Base-by-base conservation (phyloP, 2,888 invertebrate species). In the Neuroscelio doddi region DNA sequence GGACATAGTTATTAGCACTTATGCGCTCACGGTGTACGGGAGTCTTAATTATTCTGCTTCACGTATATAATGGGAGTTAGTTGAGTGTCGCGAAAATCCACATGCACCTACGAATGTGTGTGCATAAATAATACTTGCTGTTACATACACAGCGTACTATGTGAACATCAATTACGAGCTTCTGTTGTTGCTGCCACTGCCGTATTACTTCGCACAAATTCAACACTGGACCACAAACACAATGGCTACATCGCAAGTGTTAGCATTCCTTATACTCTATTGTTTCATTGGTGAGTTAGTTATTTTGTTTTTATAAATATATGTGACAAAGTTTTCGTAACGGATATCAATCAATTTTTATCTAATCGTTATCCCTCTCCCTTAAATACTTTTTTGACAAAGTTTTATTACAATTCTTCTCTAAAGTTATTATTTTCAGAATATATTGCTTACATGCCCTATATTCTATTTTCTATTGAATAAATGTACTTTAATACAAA, bases 231-330 rank as follows among this genome's bases (percentile, higher is more conserved):
- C 32, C 50, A 55, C 36, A 15, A 41, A 41, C 74, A 76, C 64
- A 70, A 80, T 80, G 80, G 72, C 70, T 66, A 57, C 69, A 56
- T 68, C 69, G 62, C 66, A 70, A 70, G 69, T 68, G 55, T 64
- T 73, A 42, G 65, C 72, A 30, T 64, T 78, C 63, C 70, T 81
- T 58, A 66, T 80, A 68, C 71, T 80, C 64, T 76, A 70, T 70
- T 78, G 72, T 69, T 71, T 71, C 51, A 70, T 80, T 69, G 81
- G 81, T 81, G 75, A 81, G 81, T 81, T 63, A 21, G 34, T 56
- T 30, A 3, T 9, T 30, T 30, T 9, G 30, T 30, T 9, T 10
- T 10, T 10, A 3, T 9, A n/a, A n/a, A n/a, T n/a, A n/a, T n/a
- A n/a, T n/a, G n/a, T n/a, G n/a, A n/a, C n/a, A n/a, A n/a, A n/a